Evolutionary conservation across 1,140 invertebrate genomes (phyloP).

Genomic region (Drosophila orena): DNA sequence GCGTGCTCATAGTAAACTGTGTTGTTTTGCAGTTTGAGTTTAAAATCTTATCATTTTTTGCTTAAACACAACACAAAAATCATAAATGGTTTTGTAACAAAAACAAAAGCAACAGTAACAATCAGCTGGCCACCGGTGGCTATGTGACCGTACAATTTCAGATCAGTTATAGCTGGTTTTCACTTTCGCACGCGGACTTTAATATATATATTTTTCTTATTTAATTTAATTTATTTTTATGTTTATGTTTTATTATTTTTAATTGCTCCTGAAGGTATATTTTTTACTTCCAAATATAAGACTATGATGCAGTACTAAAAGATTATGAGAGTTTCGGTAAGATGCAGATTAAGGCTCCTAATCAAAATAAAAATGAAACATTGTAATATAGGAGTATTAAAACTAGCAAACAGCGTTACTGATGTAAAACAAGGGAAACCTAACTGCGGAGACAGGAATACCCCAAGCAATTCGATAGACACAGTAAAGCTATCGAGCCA

Average conservation of each 20-base stretch:
- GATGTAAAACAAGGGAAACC: too few relatives aligned
- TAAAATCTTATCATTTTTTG: slow-evolving; percentile 11
- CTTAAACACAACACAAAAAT: slow-evolving; percentile 38
- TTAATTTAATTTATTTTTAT: too few relatives aligned
- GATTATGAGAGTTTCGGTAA: too few relatives aligned
- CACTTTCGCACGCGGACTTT: neutral
- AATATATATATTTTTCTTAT: too few relatives aligned
- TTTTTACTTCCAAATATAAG: too few relatives aligned
- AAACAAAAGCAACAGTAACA: slow-evolving; percentile 65
- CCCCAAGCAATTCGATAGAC: neutral
- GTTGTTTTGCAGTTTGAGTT: slow-evolving; percentile 2
- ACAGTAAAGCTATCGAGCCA: slow-evolving; percentile 4
- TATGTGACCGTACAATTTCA: slow-evolving; percentile 7
- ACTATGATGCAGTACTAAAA: too few relatives aligned
- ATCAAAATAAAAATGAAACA: too few relatives aligned
- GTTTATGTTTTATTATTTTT: too few relatives aligned
- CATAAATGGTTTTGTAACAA: slow-evolving; percentile 42
- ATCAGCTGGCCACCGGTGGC: slow-evolving; percentile 25
- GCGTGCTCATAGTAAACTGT: slow-evolving; percentile 86
- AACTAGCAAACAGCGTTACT: too few relatives aligned
- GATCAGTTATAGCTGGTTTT: neutral
- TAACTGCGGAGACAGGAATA: neutral
- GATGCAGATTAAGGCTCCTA: too few relatives aligned
- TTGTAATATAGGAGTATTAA: too few relatives aligned
- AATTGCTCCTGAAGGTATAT: too few relatives aligned